Base-by-base conservation (phyloP, 2,113 vertebrate genomes). In the Hyperoodon ampullatus region DNA sequence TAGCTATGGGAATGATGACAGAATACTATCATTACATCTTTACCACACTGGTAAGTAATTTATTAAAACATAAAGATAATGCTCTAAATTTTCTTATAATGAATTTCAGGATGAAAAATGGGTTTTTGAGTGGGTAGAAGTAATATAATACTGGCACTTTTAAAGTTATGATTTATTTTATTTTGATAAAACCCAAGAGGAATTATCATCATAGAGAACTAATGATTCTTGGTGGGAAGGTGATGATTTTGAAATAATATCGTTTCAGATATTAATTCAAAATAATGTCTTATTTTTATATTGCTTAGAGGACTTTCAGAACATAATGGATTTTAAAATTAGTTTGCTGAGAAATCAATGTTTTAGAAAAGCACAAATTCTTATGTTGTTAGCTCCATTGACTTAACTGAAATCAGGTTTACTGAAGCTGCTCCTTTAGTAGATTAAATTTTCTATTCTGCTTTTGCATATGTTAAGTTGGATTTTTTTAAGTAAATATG, bases 21-120 rank as follows among this genome's bases (percentile, higher is more conserved):
- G 99, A 99, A 98, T 99, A 99, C 97, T 99, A 99, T 98, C 99
- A 99, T 98, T 99, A 99, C 95, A 99, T 99, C 98, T 99, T 99
- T 98, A 99, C 99, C 89, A 99, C 99, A 95, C 98, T 99, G 99
- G 99, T 99, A 99, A 99, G 99, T 99, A 95, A 87, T 77, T 98
- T 90, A 94, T 83, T 92, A 93, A 93, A 95, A 47, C n/a, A 88
- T 30, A 87, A 96, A 77, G 19, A 33, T 70, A 71, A 92, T 90
- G 0, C 0, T 94, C 2, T 87, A 65, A 66, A 58, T 77, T 90
- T 75, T 88, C 66, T 96, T 88, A 77, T 74, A 60, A 33, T 90
- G 87, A 88, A 68, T 86, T 91, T 96, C 55, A 93, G 24, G 72
- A 94, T 92, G 18, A 74, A 80, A 90, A 89, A 92, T 94, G 28